Percentiles rank a stretch among this genome's conserved stretches.
Conservation (phyloP, 30 jellyfish, hydroid and myxozoan genomes). For the Phacellophora camtschatica region DNA sequence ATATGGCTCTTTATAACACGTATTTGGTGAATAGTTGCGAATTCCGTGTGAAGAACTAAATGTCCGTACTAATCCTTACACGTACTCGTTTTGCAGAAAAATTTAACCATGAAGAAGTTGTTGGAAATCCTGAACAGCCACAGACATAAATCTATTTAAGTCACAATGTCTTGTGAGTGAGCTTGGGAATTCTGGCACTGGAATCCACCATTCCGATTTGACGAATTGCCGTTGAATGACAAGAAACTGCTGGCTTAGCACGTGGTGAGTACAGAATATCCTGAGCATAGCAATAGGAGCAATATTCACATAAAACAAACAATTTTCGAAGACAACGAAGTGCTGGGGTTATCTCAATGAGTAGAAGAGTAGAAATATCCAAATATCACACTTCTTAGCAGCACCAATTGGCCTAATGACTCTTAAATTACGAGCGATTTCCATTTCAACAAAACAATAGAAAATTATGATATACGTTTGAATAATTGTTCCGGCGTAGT, state of each 20-base stretch:
- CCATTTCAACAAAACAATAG: not conserved
- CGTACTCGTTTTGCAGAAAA: not conserved
- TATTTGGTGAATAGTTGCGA: not conserved
- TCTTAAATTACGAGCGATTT: slow-evolving; percentile 10
- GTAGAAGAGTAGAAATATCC: too few relatives aligned
- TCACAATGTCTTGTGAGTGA: not conserved
- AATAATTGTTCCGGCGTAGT: slow-evolving; percentile 8
- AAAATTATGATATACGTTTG: not conserved
- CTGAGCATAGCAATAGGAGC: too few relatives aligned
- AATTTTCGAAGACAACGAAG: too few relatives aligned
- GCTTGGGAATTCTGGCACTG: not conserved
- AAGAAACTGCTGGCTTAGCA: not conserved
- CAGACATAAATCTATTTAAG: not conserved
- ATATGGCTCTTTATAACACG: too few relatives aligned
- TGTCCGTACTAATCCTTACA: not conserved
- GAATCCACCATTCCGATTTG: not conserved
- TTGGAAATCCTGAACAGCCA: not conserved
- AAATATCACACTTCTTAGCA: too few relatives aligned
- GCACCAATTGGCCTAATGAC: not conserved
- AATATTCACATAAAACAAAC: too few relatives aligned
- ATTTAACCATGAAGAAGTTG: not conserved
- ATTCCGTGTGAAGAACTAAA: not conserved
- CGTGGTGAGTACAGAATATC: not conserved
- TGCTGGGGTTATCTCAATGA: too few relatives aligned
- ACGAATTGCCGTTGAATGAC: not conserved